Conservation (phyloP, 92 coral and sea anemone species). For the Epizoanthus scotinus region DNA sequence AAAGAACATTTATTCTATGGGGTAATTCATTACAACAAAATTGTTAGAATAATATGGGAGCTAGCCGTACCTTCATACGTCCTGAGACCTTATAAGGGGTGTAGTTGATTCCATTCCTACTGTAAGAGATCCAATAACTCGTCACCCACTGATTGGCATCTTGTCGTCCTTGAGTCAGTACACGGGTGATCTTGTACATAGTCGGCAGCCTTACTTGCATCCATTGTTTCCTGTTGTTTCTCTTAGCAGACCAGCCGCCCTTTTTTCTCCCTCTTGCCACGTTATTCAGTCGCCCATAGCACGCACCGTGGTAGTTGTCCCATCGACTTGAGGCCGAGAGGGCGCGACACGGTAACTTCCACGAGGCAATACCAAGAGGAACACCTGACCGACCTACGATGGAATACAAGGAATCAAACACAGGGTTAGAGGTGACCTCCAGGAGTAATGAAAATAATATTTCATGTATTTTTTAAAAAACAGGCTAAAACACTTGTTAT, state of each 20-base stretch:
- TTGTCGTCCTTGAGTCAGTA: conserved; percentile 62
- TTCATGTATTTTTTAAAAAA: no score
- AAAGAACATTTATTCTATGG: not conserved
- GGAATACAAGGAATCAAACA: not conserved
- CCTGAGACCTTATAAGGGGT: conserved; percentile 58
- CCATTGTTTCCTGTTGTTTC: conserved; percentile 67
- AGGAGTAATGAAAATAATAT: no score
- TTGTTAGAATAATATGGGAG: not conserved
- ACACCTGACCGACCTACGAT: conserved; percentile 11
- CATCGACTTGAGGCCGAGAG: conserved; percentile 69
- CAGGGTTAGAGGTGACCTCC: no score
- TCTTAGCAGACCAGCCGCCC: conserved; percentile 86
- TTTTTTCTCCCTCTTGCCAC: conserved; percentile 54
- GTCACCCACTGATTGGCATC: conserved; percentile 63
- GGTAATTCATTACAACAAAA: not conserved
- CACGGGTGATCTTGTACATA: conserved; percentile 36
- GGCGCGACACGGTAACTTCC: conserved; percentile 48
- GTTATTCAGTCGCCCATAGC: conserved; percentile 65
- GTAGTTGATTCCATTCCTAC: conserved; percentile 64
- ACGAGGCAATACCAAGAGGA: conserved; percentile 47
- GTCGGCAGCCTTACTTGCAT: conserved; percentile 61
- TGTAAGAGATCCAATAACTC: conserved; percentile 56
- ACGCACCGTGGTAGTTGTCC: conserved; percentile 74
- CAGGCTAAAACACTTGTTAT: no score
- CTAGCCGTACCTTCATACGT: conserved; percentile 58